A percentile compares a stretch with the other conserved stretches of the same genome.
phyloP scores from a whole-genome alignment of 1,140 invertebrate genomes.

The Macrotrachela quadricornifera region DNA sequence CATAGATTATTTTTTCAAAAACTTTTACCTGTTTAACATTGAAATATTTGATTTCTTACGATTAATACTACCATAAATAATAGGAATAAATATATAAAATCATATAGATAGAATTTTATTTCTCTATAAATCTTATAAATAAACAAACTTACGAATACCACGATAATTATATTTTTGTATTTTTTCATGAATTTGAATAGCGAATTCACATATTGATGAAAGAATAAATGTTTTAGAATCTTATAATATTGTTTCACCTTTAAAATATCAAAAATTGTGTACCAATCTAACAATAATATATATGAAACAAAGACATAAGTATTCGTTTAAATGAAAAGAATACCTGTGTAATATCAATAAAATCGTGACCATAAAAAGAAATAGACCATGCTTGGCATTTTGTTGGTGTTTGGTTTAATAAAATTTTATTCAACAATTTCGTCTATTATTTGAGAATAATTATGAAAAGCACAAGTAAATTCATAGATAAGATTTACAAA shows the following conservation, averaged over 20 bases:
- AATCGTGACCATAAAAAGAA: constrained; percentile 54
- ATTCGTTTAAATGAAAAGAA: constrained; percentile 11
- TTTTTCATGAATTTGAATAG: constrained; percentile 69
- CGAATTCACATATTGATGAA: constrained; percentile 69
- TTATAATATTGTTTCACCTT: constrained; percentile 40
- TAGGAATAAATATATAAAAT: constrained; percentile 36
- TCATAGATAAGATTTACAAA: constrained; percentile 60
- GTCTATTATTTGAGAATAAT: constrained; percentile 38
- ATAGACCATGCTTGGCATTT: constrained; percentile 63
- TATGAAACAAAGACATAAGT: too few relatives aligned
- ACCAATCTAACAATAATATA: constrained; percentile 20
- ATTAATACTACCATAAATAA: constrained; percentile 61
- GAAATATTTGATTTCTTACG: constrained; percentile 49
- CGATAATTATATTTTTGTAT: constrained; percentile 61
- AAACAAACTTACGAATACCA: constrained; percentile 45
- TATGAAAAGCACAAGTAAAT: constrained; percentile 59
- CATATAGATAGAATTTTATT: too few relatives aligned
- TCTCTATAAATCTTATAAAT: too few relatives aligned
- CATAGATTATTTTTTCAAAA: too few relatives aligned
- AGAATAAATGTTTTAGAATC: constrained; percentile 65
- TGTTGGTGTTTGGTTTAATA: constrained; percentile 22
- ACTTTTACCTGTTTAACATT: constrained; percentile 20
- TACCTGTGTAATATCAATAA: constrained; percentile 68
- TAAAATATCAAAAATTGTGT: constrained; percentile 38
- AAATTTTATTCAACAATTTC: constrained; percentile 22